Base-by-base conservation (phyloP, 2,113 vertebrate genomes). In the Phocoena phocoena region DNA sequence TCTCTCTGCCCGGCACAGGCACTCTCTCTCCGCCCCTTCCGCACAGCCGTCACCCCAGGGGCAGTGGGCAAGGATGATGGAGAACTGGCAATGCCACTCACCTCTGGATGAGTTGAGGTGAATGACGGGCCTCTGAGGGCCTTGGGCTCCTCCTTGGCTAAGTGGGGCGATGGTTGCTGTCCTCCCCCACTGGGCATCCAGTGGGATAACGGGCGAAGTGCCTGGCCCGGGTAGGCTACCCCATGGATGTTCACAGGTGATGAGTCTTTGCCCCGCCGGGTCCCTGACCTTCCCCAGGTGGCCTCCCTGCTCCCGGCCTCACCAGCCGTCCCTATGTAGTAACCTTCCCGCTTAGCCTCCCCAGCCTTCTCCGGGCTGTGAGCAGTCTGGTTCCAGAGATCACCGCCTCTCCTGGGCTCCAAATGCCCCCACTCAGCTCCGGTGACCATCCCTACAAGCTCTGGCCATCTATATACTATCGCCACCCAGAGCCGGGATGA, bases 271-370 rank as follows among this genome's bases (percentile, higher is more conserved):
- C 38, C 28, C 33, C 4, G 33, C 33, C 5, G 1, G 1, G 38
- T 62, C 20, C 12, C 80, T 31, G 28, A 23, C 31, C 25, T 33
- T 28, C 70, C n/a, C 3, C 28, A 12, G 41, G 25, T 6, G 20
- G n/a, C 26, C n/a, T 73, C 47, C 65, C 63, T 58, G 26, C 23
- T 36, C 28, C 18, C n/a, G 12, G 28, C 18, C 53, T 36, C 65
- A 63, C 25, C 12, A 7, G 73, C 26, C 0, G 0, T 28, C 4
- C 55, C 53, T 55, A 18, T 1, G 3, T 3, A 0, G 17, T 26
- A 33, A 60, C 38, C 25, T 28, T 26, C 67, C 4, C 0, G 1
- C 85, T 36, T 55, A 80, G 77, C 33, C 21, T 50, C 20, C 65
- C 26, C 55, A 31, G 38, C 38, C 55, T 33, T 81, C 23, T 47